A percentile compares a stretch with the other conserved stretches of the same genome.
phyloP scores from a whole-genome alignment of 2,888 invertebrate species.

The Tridacna gigas region DNA sequence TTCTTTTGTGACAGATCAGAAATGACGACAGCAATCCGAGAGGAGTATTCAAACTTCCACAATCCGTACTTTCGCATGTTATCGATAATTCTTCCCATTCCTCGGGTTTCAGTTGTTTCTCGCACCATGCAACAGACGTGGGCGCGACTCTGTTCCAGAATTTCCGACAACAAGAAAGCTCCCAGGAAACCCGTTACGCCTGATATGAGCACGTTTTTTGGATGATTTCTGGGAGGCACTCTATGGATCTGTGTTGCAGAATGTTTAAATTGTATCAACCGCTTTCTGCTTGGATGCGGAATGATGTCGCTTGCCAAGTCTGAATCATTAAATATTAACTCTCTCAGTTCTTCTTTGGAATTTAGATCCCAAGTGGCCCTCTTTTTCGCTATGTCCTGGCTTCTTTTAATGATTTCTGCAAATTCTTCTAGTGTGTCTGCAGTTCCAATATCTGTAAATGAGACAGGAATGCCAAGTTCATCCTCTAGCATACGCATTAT shows the following conservation, averaged over 20 bases:
- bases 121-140: slow-evolving; percentile 75
- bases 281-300: slow-evolving; percentile 53
- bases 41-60: slow-evolving; percentile 69
- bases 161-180: slow-evolving; percentile 68
- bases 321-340: slow-evolving; percentile 66
- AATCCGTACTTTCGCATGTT: slow-evolving; percentile 72
- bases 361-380: slow-evolving; percentile 31
- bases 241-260: slow-evolving; percentile 45
- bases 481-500: slow-evolving; percentile 69
- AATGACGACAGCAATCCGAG: slow-evolving; percentile 69
- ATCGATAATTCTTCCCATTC: slow-evolving; percentile 69
- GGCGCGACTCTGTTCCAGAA: slow-evolving; percentile 69
- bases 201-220: slow-evolving; percentile 70
- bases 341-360: slow-evolving; percentile 56
- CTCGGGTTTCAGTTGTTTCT: slow-evolving; percentile 67
- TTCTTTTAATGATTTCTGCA: slow-evolving; percentile 65
- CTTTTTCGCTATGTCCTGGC: slow-evolving; percentile 57
- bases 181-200: slow-evolving; percentile 75
- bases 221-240: slow-evolving; percentile 44
- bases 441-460: slow-evolving; percentile 70
- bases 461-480: slow-evolving; percentile 57
- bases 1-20: slow-evolving; percentile 69
- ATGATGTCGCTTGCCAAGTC: slow-evolving; percentile 48
- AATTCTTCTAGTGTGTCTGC: slow-evolving; percentile 72
- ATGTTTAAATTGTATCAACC: slow-evolving; percentile 60